Evolutionary conservation across 2,113 vertebrate species (phyloP).

Genomic region (Lamprologus speciosus): DNA sequence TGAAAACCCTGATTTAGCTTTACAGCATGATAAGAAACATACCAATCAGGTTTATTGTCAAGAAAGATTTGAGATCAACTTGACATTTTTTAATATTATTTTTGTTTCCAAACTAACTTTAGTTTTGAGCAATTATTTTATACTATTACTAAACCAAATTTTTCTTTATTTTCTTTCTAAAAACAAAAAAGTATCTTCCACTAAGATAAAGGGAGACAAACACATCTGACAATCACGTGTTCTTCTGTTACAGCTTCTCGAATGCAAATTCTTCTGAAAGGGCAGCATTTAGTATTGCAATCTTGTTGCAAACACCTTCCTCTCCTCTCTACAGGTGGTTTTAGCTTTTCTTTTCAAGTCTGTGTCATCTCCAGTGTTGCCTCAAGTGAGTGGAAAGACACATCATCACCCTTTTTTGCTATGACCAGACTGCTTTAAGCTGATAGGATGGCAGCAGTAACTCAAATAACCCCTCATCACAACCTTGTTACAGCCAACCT

Average conservation of each 20-base stretch:
- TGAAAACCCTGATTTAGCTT: neutral
- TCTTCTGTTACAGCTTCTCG: accelerated
- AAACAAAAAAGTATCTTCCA: neutral
- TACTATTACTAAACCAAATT: neutral
- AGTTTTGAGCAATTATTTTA: neutral
- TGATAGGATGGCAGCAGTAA: neutral
- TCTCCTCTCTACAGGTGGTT: neutral
- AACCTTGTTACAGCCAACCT: neutral
- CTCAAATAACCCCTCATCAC: neutral
- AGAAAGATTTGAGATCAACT: neutral
- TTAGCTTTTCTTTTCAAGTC: neutral
- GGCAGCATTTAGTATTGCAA: neutral
- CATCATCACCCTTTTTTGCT: neutral
- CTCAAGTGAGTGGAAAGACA: neutral
- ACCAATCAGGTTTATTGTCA: neutral
- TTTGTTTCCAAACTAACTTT: neutral
- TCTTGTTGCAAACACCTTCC: neutral
- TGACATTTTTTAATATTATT: neutral
- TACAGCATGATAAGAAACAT: neutral
- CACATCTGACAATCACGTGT: neutral
- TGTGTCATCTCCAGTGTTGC: neutral
- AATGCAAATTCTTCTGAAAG: neutral
- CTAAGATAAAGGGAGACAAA: neutral
- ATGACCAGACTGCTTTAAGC: neutral
- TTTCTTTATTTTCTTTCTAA: neutral